Percentiles rank a stretch among this genome's conserved stretches.
phyloP scores from a whole-genome alignment of 2,888 invertebrate genomes.

The Netelia virgata region DNA sequence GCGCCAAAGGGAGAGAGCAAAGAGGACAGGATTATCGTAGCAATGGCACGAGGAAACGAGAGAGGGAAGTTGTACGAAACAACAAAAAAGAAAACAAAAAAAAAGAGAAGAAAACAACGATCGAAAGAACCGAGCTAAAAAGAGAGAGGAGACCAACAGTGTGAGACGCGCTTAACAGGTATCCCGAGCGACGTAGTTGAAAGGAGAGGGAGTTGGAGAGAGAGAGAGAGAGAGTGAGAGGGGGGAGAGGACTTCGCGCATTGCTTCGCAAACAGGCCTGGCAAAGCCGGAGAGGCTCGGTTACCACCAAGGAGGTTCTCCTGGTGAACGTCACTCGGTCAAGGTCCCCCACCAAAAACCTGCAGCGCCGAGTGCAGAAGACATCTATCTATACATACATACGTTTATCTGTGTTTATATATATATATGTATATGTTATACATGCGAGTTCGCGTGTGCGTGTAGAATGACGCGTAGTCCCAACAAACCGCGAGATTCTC shows the following conservation, averaged over 20 bases:
- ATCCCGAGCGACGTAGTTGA: slow-evolving; percentile 60
- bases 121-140: slow-evolving; percentile 27
- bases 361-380: slow-evolving; percentile 60
- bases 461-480: not conserved
- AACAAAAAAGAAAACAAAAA: slow-evolving; percentile 27
- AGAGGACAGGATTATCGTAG: slow-evolving; percentile 30
- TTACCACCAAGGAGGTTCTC: slow-evolving; percentile 35
- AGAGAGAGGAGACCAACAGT: slow-evolving; percentile 51
- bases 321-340: slow-evolving; percentile 82
- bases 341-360: slow-evolving; percentile 82
- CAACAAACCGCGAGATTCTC: slow-evolving; percentile 3
- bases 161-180: slow-evolving; percentile 73
- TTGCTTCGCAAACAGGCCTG: slow-evolving; percentile 3
- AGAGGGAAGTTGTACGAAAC: slow-evolving; percentile 7
- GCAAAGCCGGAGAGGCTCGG: slow-evolving; percentile 30
- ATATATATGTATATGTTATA: not conserved
- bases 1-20: slow-evolving; percentile 28
- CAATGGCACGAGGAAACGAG: slow-evolving; percentile 50
- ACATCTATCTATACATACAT: not conserved
- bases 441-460: too few relatives aligned
- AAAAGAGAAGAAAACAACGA: not conserved
- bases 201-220: slow-evolving; percentile 11
- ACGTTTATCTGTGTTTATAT: not conserved
- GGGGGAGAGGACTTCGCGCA: slow-evolving; percentile 9
- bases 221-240: slow-evolving; percentile 11